These are phyloP conservation scores for Hydractinia symbiolongicarpus DNA, from an alignment of 30 jellyfish, hydroid and myxozoan species.

Conservation along the genomic window DNA sequence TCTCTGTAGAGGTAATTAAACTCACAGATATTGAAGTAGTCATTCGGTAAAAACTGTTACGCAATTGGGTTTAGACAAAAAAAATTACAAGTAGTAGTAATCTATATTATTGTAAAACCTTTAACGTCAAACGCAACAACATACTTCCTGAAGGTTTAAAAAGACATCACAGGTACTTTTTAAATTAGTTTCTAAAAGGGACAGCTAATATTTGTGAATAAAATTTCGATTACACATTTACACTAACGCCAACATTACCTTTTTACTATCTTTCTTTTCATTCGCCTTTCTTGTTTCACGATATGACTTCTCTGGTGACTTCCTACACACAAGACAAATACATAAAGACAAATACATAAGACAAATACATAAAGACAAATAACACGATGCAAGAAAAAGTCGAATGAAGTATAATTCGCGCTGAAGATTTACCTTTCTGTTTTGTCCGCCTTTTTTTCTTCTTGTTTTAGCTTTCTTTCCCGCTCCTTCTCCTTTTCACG, in stretches of 20 bases:
- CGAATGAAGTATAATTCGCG: background rate
- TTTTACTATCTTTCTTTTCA: conserved; percentile 3
- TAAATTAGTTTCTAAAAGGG: too few species aligned
- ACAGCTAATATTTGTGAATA: too few species aligned
- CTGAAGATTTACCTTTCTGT: background rate
- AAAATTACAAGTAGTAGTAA: too few species aligned
- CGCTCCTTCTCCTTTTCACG: conserved; percentile 10
- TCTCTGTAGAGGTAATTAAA: too few species aligned
- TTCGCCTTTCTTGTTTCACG: conserved; percentile 9
- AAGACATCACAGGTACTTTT: too few species aligned
- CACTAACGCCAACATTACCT: background rate
- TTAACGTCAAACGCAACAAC: too few species aligned
- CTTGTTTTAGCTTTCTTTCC: conserved; percentile 2
- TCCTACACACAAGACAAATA: background rate
- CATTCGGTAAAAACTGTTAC: too few species aligned
- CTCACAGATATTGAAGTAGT: too few species aligned
- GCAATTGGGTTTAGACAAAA: too few species aligned
- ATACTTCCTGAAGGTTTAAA: too few species aligned
- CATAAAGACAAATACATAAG: background rate
- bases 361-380: background rate
- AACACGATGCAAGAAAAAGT: background rate
- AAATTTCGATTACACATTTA: too few species aligned
- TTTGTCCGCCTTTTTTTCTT: background rate
- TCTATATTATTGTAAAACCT: too few species aligned
- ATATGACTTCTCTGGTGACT: conserved; percentile 2